phyloP scores from a whole-genome alignment of 2,797 vertebrate species.

The Lutjanus campechanus region DNA sequence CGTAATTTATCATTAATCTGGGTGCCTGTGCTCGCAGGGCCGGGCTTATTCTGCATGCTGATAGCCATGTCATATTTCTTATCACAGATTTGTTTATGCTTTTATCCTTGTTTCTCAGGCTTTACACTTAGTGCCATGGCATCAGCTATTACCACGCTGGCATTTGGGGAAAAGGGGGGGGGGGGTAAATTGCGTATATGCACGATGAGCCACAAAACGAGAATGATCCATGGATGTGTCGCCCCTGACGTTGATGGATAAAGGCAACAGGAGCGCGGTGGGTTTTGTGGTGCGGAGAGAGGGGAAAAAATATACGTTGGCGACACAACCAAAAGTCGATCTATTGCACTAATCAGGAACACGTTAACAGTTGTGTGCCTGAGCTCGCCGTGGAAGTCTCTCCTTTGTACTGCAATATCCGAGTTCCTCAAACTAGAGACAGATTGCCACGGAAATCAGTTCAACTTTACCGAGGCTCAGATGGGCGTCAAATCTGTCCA shows the following conservation, averaged over 20 bases:
- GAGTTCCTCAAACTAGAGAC: slow-evolving; percentile 72
- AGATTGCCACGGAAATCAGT: slow-evolving; percentile 78
- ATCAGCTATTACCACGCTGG: slow-evolving; percentile 76
- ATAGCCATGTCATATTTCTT: slow-evolving; percentile 89
- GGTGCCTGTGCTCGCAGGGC: slow-evolving; percentile 82
- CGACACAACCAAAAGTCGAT: slow-evolving; percentile 42
- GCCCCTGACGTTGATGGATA: slow-evolving; percentile 60
- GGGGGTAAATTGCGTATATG: slow-evolving; percentile 37
- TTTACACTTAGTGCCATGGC: slow-evolving; percentile 80
- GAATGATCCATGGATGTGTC: slow-evolving; percentile 68
- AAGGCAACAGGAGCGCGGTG: slow-evolving; percentile 25
- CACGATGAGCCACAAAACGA: slow-evolving; percentile 55
- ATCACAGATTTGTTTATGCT: slow-evolving; percentile 89
- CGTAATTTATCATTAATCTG: slow-evolving; percentile 91
- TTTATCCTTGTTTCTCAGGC: slow-evolving; percentile 87
- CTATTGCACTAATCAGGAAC: slow-evolving; percentile 35
- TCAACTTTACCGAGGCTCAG: slow-evolving; percentile 80
- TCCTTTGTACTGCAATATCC: slow-evolving; percentile 51
- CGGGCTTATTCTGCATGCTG: slow-evolving; percentile 87
- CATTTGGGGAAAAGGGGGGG: slow-evolving; percentile 46
- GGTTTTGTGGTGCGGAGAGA: slow-evolving; percentile 2
- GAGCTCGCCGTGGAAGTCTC: slow-evolving; percentile 52
- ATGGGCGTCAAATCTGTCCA: slow-evolving; percentile 82
- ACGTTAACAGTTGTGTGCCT: slow-evolving; percentile 60
- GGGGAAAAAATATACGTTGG: slow-evolving; percentile 3